Percentiles rank a stretch among this genome's conserved stretches.
Conservation (phyloP, 1,140 invertebrate genomes). For the Frieseomelitta varia region DNA sequence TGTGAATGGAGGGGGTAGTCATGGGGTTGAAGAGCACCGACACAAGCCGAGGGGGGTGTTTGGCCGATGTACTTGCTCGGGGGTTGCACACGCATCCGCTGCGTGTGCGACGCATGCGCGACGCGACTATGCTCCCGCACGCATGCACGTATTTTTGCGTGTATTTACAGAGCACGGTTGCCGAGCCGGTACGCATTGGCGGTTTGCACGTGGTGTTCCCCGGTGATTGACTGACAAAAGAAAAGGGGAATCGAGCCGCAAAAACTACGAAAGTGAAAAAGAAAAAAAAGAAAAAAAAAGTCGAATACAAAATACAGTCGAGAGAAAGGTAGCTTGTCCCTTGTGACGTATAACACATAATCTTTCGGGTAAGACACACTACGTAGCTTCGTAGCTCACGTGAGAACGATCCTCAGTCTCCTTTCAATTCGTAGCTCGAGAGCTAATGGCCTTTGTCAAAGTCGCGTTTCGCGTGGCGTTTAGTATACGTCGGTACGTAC, state of each 20-base stretch:
- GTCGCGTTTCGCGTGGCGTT: not conserved
- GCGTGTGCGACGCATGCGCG: constrained; percentile 44
- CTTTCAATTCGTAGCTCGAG: not conserved
- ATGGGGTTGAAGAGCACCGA: constrained; percentile 32
- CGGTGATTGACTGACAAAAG: constrained; percentile 20
- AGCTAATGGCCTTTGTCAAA: not conserved
- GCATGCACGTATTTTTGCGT: constrained; percentile 22
- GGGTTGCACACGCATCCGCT: constrained; percentile 24
- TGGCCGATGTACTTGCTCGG: not conserved
- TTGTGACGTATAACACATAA: not conserved
- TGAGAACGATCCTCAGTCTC: not conserved
- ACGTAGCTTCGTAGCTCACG: not conserved
- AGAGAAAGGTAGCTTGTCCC: not conserved
- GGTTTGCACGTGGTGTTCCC: constrained; percentile 65
- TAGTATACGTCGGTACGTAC: not conserved
- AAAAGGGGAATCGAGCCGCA: not conserved
- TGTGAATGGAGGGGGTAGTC: constrained; percentile 39
- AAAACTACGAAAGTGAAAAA: constrained; percentile 3
- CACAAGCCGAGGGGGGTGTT: constrained; percentile 34
- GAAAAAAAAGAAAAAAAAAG: constrained; percentile 1
- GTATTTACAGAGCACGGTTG: constrained; percentile 38
- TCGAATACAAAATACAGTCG: not conserved
- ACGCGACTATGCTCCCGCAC: not conserved
- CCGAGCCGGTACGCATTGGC: constrained; percentile 43
- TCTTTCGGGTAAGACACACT: not conserved